A percentile compares a stretch with the other conserved stretches of the same genome.
These are phyloP conservation scores for Notocelia uddmanniana DNA, from an alignment of 2,888 invertebrate species.

Conservation along the genomic window DNA sequence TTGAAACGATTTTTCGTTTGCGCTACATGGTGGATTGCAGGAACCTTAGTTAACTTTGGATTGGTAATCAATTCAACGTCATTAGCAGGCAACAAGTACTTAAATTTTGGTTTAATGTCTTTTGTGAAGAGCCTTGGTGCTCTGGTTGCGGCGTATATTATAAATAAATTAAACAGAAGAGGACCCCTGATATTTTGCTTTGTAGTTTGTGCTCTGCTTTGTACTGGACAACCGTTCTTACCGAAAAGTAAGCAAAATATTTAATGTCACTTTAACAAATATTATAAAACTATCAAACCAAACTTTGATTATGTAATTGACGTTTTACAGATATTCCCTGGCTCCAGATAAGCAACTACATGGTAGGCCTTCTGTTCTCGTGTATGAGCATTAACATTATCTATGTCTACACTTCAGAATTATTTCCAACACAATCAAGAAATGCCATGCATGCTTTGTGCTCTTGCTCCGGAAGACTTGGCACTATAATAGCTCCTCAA, in stretches of 20 bases:
- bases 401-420: constrained; percentile 88
- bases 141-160: constrained; percentile 80
- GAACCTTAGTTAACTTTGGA: constrained; percentile 92
- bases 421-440: constrained; percentile 88
- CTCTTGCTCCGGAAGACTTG: constrained; percentile 88
- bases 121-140: constrained; percentile 86
- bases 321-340: constrained; percentile 66
- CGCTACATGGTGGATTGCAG: constrained; percentile 84
- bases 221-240: constrained; percentile 86
- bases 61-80: constrained; percentile 90
- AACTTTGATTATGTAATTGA: constrained; percentile 65
- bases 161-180: constrained; percentile 85
- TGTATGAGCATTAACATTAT: constrained; percentile 87
- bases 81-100: constrained; percentile 90
- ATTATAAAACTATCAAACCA: constrained; percentile 86
- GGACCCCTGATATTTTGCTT: constrained; percentile 84
- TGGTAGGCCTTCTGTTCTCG: constrained; percentile 87
- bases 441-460: constrained; percentile 88
- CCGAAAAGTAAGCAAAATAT: constrained; percentile 74
- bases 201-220: constrained; percentile 83
- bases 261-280: constrained; percentile 81
- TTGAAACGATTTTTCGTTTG: constrained; percentile 71
- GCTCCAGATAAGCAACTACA: constrained; percentile 82
- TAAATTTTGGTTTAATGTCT: constrained; percentile 88
- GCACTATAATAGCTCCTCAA: constrained; percentile 88